Evolutionary conservation across 2,888 invertebrate genomes (phyloP).

Genomic region (Papilio demoleus): DNA sequence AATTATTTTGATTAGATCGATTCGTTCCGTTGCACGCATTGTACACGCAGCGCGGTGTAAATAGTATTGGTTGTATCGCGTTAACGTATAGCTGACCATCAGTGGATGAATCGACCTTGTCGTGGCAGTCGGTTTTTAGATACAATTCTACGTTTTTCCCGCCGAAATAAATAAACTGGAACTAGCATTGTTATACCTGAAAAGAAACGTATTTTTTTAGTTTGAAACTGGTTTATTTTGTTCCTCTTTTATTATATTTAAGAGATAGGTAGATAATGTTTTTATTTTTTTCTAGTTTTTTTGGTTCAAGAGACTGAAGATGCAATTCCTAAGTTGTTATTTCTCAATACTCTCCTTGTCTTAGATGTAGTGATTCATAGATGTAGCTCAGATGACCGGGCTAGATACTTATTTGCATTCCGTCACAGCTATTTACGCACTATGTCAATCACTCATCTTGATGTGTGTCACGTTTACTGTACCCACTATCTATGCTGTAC

Average conservation of each 20-base stretch:
- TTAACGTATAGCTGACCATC: slow-evolving; percentile 58
- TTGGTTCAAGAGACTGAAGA: no score
- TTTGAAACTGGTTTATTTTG: neutral
- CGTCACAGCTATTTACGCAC: neutral
- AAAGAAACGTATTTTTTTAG: neutral
- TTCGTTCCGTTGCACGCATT: slow-evolving; percentile 46
- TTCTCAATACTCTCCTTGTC: neutral
- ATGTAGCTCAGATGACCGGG: slow-evolving; percentile 4
- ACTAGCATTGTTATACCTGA: neutral
- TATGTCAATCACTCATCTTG: slow-evolving; percentile 12
- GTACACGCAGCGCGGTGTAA: slow-evolving; percentile 51
- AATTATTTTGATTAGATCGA: slow-evolving; percentile 24
- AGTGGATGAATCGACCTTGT: slow-evolving; percentile 56
- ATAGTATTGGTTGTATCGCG: slow-evolving; percentile 56
- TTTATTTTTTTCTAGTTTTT: no score
- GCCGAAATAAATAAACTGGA: slow-evolving; percentile 10
- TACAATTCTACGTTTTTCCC: slow-evolving; percentile 41
- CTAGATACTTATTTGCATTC: slow-evolving; percentile 6
- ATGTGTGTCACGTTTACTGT: slow-evolving; percentile 14
- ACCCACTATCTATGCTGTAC: neutral
- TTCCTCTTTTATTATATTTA: neutral
- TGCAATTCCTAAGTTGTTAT: no score
- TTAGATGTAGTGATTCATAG: neutral
- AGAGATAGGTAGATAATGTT: neutral
- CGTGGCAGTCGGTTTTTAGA: slow-evolving; percentile 53